Evolutionary conservation across 2,888 invertebrate species (phyloP), one percentile per base, ranked within the genome.

Genomic region (Pammene aurita): DNA sequence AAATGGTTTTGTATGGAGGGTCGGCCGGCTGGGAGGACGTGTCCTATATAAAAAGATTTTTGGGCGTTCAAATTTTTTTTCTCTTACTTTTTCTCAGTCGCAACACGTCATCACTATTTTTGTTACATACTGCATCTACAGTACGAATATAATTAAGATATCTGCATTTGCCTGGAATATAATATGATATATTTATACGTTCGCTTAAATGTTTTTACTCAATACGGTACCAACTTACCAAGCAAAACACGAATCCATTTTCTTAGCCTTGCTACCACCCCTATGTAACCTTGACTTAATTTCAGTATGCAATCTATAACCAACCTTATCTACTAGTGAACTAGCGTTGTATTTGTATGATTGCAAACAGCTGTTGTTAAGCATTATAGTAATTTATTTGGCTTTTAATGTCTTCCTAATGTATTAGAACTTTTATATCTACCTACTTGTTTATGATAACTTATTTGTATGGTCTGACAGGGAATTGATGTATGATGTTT

Each of bases 341-440:
- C 35, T 63, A 63, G 34, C 50, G 14, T 18, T 16, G 18, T 56
- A 10, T 55, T 67, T 34, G 13, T 14, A 7, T 38, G 41, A 38
- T 54, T 38, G n/a, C 11, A 13, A 61, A 54, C 46, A 46, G 55
- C 48, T 44, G 41, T 48, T 46, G 34, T 55, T 56, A 48, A 46
- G 41, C 61, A 48, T 62, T 42, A 62, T 9, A 42, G 56, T 42
- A 57, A 67, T 62, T 67, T 50, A 62, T 56, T 67, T 62, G 67
- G 67, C 66, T 56, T 62, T 67, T 56, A 55, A 67, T 67, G 56
- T 34, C 50, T 66, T 52, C 48, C 48, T 41, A 61, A 60, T 60
- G 60, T 60, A 44, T 44, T 46, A 44, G 44, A 57, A 18, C 10
- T 9, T 10, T 41, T 56, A 9, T 1, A 56, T 4, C 26, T 26